phyloP scores from a whole-genome alignment of 2,888 invertebrate genomes.

The Dyspetes luteomarginatus region DNA sequence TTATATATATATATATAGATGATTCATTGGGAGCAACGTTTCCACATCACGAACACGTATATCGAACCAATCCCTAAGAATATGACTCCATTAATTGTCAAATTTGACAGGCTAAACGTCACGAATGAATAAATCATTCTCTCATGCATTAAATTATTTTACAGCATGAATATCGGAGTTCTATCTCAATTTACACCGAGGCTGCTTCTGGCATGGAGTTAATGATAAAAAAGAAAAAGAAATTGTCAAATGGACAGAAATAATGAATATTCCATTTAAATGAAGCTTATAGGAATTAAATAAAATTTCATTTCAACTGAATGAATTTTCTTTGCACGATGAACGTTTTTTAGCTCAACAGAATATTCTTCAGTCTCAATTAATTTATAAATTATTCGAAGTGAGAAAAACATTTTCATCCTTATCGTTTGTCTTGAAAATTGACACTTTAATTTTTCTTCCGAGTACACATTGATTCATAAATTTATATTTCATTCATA shows the following conservation, averaged over 20 bases:
- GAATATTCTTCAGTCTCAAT: no score
- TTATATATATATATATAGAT: conserved; percentile 11
- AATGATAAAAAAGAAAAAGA: neutral
- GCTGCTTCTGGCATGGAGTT: neutral
- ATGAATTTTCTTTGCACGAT: no score
- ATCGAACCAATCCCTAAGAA: conserved; percentile 38
- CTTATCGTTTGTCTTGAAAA: no score
- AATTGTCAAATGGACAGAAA: neutral
- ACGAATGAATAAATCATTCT: conserved; percentile 39
- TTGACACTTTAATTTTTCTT: no score
- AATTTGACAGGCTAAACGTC: conserved; percentile 34
- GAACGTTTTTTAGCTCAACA: no score
- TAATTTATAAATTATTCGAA: no score
- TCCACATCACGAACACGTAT: conserved; percentile 55
- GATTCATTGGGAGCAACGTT: conserved; percentile 57
- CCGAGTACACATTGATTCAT: no score
- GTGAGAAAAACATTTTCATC: no score
- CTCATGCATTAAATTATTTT: conserved; percentile 11
- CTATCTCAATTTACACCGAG: neutral
- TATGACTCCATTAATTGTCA: conserved; percentile 52
- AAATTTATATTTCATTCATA: no score
- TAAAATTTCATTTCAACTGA: no score
- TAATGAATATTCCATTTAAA: neutral
- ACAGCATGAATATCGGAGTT: neutral
- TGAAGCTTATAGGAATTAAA: no score